phyloP scores from a whole-genome alignment of 2,113 vertebrate species.

The Myrmecobius fasciatus region DNA sequence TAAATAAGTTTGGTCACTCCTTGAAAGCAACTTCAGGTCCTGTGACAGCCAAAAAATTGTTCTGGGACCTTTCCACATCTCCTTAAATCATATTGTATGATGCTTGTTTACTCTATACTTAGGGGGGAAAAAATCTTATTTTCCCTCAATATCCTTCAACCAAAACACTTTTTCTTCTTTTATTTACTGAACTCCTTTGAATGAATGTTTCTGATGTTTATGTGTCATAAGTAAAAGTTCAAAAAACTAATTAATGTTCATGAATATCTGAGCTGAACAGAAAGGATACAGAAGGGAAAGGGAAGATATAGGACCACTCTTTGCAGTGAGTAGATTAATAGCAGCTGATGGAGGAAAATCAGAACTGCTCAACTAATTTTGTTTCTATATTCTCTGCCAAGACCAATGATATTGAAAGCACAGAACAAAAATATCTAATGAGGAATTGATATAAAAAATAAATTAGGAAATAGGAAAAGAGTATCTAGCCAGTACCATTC shows the following conservation, averaged over 20 bases:
- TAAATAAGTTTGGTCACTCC: neutral
- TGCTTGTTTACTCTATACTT: neutral
- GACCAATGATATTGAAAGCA: neutral
- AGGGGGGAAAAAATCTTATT: neutral
- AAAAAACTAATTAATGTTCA: neutral
- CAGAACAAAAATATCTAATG: neutral
- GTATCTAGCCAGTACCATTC: neutral
- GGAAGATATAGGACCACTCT: neutral
- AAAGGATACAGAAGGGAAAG: neutral
- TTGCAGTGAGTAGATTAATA: neutral
- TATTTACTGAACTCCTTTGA: neutral
- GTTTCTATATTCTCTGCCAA: neutral
- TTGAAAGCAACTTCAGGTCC: neutral
- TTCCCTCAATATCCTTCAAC: neutral
- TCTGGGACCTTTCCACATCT: neutral
- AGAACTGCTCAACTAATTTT: neutral
- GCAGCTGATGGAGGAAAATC: neutral
- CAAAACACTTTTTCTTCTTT: neutral
- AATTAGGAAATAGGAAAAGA: neutral
- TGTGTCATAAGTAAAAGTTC: neutral
- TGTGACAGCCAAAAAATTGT: neutral
- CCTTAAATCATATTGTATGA: neutral
- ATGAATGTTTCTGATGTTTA: neutral
- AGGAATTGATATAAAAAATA: neutral
- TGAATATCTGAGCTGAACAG: neutral